Evolutionary conservation across 92 coral and sea anemone genomes (phyloP), one percentile per base, ranked within the genome.

Genomic region (Porites rus): DNA sequence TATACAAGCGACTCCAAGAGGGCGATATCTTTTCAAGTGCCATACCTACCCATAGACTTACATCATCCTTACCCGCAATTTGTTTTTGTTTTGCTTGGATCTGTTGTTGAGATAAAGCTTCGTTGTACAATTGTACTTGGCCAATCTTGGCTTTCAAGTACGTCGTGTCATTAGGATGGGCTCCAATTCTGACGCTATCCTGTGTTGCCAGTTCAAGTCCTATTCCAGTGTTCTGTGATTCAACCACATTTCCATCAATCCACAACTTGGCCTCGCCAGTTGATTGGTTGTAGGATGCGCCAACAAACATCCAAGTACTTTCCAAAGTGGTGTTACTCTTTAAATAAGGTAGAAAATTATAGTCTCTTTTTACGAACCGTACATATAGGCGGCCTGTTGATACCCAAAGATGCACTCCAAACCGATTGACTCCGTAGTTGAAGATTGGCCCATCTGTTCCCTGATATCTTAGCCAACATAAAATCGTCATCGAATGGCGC

Each of bases 291-390:
- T 93, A 93, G 17, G 96, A 77, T 7, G 90, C 88, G 0, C 96
- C 96, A 6, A 93, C 90, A 16, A 71, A 93, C 9, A 74, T 85
- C 96, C 96, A 93, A 13, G 73, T 50, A 17, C 75, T 54, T 13
- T 51, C 65, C 17, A 78, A 73, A 46, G 10, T 10, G n/a, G 73
- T 78, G 73, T 51, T 38, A 0, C 46, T 17, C 16, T 10, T 0
- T 43, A 64, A 46, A 72, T 0, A 0, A 7, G 65, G 19, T 46
- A 93, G 78, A 31, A 17, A 18, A 4, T 50, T 16, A 75, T 82
- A 31, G 54, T 84, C 76, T 84, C 93, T 71, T 58, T 81, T 69
- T 3, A 58, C 51, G 43, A 93, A 66, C 11, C 88, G 90, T 4
- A 69, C 92, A 50, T 80, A 80, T 1, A 93, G 87, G 17, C 72